phyloP scores from a whole-genome alignment of 1,140 invertebrate genomes.

The Neodiprion pinetum region DNA sequence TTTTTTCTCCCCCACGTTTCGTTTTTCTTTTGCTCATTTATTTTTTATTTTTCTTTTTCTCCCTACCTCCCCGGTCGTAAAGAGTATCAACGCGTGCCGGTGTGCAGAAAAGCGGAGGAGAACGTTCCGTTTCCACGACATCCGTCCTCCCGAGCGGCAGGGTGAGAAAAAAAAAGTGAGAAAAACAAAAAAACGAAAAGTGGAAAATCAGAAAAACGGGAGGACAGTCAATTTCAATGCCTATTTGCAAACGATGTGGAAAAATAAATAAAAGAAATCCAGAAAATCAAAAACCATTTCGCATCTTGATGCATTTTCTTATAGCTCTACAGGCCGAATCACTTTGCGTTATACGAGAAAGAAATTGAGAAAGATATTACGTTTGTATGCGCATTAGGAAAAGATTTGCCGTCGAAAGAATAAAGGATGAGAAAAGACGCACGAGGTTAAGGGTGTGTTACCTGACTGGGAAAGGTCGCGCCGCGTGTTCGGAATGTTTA shows the following conservation, averaged over 20 bases:
- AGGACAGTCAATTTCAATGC: no score
- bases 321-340: no score
- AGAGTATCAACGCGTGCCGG: background rate
- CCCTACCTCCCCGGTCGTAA: background rate
- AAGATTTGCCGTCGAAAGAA: background rate
- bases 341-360: no score
- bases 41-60: background rate
- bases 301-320: no score
- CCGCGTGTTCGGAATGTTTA: conserved; percentile 1
- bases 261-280: background rate
- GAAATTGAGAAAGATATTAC: background rate
- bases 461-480: background rate
- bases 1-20: background rate
- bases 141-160: no score
- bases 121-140: background rate
- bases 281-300: background rate
- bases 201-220: no score
- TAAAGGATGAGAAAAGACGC: background rate
- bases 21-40: background rate
- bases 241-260: no score
- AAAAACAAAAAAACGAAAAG: no score
- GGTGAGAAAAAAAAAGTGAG: no score
- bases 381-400: conserved; percentile 1
- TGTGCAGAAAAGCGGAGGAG: background rate
- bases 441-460: background rate